Evolutionary conservation across 2,888 invertebrate genomes (phyloP).

Genomic region (Oxystoma pomonae): DNA sequence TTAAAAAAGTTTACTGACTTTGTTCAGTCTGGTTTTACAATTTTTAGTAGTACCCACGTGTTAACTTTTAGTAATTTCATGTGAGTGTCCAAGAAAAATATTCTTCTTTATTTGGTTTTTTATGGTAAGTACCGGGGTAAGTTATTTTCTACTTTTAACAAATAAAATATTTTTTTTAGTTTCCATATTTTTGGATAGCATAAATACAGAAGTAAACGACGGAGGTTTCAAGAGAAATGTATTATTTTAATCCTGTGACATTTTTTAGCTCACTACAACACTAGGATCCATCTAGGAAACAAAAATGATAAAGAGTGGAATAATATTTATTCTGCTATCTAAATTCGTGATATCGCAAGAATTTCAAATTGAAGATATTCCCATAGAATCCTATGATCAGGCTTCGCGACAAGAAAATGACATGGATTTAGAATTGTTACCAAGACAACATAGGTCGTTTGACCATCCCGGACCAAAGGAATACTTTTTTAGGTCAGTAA

Average conservation of each 20-base stretch:
- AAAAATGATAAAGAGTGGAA: not conserved
- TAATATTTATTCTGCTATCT: not conserved
- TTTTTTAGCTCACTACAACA: no score
- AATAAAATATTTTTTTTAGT: no score
- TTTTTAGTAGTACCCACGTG: slow-evolving; percentile 2
- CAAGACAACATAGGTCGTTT: slow-evolving; percentile 26
- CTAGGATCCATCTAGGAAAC: no score
- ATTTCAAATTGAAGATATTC: slow-evolving; percentile 30
- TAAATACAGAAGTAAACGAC: no score
- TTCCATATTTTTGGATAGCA: no score
- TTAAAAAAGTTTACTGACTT: slow-evolving; percentile 26
- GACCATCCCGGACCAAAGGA: slow-evolving; percentile 26
- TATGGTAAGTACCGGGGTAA: no score
- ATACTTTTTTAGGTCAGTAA: slow-evolving; percentile 24
- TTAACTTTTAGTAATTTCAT: not conserved
- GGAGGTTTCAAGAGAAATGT: not conserved
- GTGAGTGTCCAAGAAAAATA: not conserved
- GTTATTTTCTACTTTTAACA: no score
- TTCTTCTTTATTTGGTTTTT: no score
- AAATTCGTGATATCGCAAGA: slow-evolving; percentile 15
- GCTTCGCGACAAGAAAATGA: slow-evolving; percentile 30
- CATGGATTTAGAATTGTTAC: slow-evolving; percentile 32
- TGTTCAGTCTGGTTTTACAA: slow-evolving; percentile 11
- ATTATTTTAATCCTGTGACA: no score
- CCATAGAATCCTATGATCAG: slow-evolving; percentile 30